Evolutionary conservation across 2,113 vertebrate species (phyloP).

Genomic region (Leiothrix lutea): DNA sequence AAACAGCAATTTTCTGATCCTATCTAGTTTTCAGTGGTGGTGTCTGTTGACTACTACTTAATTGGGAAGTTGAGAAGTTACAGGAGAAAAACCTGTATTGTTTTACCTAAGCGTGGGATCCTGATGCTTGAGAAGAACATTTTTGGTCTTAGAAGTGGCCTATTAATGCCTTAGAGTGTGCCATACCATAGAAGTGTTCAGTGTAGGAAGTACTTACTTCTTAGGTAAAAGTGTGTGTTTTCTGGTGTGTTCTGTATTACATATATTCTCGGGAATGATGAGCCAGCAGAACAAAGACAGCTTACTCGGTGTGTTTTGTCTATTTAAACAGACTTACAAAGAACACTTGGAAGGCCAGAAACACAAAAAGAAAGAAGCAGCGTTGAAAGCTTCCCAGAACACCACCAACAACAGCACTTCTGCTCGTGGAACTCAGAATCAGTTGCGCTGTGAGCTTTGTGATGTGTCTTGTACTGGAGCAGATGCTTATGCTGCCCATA

Average conservation of each 20-base stretch:
- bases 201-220: background rate
- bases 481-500: constrained; percentile 96
- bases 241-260: background rate
- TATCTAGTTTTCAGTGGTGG: rapidly evolving
- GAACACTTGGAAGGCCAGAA: constrained; percentile 99
- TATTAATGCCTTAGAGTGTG: background rate
- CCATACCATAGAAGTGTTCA: background rate
- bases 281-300: background rate
- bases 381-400: constrained; percentile 92
- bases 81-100: background rate
- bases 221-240: background rate
- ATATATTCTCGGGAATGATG: rapidly evolving
- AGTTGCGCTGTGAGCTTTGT: constrained; percentile 96
- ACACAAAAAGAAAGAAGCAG: constrained; percentile 98
- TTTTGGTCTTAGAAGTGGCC: background rate
- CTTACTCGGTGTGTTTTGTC: background rate
- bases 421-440: constrained; percentile 92
- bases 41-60: background rate
- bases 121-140: background rate
- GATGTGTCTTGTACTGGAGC: constrained; percentile 97
- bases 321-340: constrained; percentile 91
- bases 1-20: background rate
- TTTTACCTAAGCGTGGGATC: background rate
- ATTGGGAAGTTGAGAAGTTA: background rate
- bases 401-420: constrained; percentile 78